These are phyloP conservation scores for Rhyacophila evoluta DNA, from an alignment of 2,888 invertebrate genomes.

Conservation along the genomic window DNA sequence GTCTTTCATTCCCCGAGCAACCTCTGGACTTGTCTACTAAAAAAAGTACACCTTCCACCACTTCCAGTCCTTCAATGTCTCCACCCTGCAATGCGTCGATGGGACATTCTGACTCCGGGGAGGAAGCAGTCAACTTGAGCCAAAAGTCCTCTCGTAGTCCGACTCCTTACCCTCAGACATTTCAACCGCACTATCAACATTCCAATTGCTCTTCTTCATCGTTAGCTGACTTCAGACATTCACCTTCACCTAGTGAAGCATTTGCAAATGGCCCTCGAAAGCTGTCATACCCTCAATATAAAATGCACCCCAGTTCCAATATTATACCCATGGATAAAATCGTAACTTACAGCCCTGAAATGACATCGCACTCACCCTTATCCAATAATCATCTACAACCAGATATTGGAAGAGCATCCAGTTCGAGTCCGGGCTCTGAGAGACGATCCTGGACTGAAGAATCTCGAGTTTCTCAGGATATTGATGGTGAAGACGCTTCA, in stretches of 20 bases:
- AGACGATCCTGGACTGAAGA: constrained; percentile 75
- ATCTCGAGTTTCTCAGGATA: constrained; percentile 67
- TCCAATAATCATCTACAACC: constrained; percentile 69
- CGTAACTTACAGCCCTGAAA: constrained; percentile 69
- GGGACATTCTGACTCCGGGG: constrained; percentile 74
- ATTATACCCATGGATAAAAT: constrained; percentile 77
- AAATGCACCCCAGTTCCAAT: constrained; percentile 58
- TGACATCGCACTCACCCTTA: constrained; percentile 71
- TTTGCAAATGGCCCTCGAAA: constrained; percentile 54
- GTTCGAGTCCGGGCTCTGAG: constrained; percentile 76
- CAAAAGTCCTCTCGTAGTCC: constrained; percentile 76
- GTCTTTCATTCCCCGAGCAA: constrained; percentile 72
- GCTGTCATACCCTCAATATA: constrained; percentile 59
- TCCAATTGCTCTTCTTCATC: constrained; percentile 73
- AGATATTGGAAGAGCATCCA: constrained; percentile 67
- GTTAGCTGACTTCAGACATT: constrained; percentile 66
- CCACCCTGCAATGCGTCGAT: constrained; percentile 74
- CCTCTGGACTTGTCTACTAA: constrained; percentile 93
- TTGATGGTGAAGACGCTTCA: constrained; percentile 64
- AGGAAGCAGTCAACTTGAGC: constrained; percentile 84
- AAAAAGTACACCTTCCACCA: constrained; percentile 71
- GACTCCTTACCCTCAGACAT: constrained; percentile 69
- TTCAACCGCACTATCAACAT: constrained; percentile 69
- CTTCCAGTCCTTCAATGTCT: constrained; percentile 74
- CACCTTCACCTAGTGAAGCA: constrained; percentile 67